Evolutionary conservation across 2,888 invertebrate species (phyloP), one percentile per base, ranked within the genome.

Genomic region (Byasa hedistus): DNA sequence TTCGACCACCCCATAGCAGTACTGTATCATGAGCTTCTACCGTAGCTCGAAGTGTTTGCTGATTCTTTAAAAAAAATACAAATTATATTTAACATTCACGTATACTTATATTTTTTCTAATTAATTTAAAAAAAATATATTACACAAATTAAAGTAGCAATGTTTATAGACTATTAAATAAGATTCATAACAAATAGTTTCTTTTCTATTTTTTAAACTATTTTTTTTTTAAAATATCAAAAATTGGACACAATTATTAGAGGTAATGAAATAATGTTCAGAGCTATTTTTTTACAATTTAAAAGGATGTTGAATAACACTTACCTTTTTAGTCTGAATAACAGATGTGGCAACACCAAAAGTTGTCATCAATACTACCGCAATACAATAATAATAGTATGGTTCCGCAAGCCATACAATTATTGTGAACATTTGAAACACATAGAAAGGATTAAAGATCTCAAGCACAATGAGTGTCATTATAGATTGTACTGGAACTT

Each of bases 351-450:
- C 92, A 70, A 98, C 95, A 74, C 98, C 96, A 76, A 96, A 94
- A 22, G 94, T 93, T 0, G 97, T 96, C 95, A 98, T 97, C 1
- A 95, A 76, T 57, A 97, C 92, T 69, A 98, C 98, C 52, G 97
- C 97, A 21, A 95, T 92, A 24, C 98, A 98, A 83, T 98, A 98
- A 80, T 96, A 97, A 76, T 96, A 95, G 82, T 98, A 98, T 69
- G 96, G 94, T 79, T 98, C 98, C 7, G 95, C 93, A 66, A 97
- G 94, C 98, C 98, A 98, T 64, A 98, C 93, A 15, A 94, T 93
- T 70, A 97, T 96, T 58, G 98, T 98, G 87, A 97, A 97, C 72
- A 98, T 84, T 94, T 98, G 98, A 92, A 98, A 98, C 79, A 98
- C 95, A 90, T 98, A 98, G 91, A 98, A 98, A 4, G 98, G 98